Base-by-base conservation (phyloP, 2,797 vertebrate genomes). In the Lagocephalus sceleratus region DNA sequence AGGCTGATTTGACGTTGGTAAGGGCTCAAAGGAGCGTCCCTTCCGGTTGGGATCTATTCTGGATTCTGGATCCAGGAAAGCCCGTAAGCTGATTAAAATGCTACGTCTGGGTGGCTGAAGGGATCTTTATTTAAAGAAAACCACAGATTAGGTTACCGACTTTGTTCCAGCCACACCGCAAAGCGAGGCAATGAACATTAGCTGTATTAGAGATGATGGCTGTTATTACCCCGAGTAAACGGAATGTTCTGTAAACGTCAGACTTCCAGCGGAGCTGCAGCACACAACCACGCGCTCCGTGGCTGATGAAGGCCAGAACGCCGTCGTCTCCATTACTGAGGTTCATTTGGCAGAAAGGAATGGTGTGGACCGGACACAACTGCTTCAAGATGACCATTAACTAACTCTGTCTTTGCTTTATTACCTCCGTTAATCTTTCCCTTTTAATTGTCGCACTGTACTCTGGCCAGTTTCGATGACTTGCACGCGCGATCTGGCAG, bases 231-330 rank as follows among this genome's bases (percentile, higher is more conserved):
- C 12, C 12, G 3, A 35, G 10, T 35, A 35, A 35, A 1, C 11
- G 12, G 32, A 35, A 35, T 10, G 32, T 35, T 35, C 32, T 35
- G 32, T 14, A 35, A 35, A 35, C 32, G 2, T 35, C 32, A 35
- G 32, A 14, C 32, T 35, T 54, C 51, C 54, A 9, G 19, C 9
- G 17, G 15, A 48, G 47, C 32, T 45, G 26, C 26, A 29, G 26
- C 26, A 15, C 54, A 60, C 47, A 53, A 43, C 9, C 61, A 29
- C 45, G 65, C 43, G 63, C 62, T 71, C 50, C 23, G 6, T 61
- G 64, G 50, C 40, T 64, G 73, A 76, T 9, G 45, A 54, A 71
- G 47, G 41, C 71, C 80, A 80, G 78, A 81, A 51, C 67, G 54
- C 22, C 39, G 45, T 49, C 63, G 61, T 68, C 9, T 6, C 58